Percentiles rank a stretch among this genome's conserved stretches.
Evolutionary conservation across 2,888 invertebrate species (phyloP).

Genomic region (Hyppa rectilinea): DNA sequence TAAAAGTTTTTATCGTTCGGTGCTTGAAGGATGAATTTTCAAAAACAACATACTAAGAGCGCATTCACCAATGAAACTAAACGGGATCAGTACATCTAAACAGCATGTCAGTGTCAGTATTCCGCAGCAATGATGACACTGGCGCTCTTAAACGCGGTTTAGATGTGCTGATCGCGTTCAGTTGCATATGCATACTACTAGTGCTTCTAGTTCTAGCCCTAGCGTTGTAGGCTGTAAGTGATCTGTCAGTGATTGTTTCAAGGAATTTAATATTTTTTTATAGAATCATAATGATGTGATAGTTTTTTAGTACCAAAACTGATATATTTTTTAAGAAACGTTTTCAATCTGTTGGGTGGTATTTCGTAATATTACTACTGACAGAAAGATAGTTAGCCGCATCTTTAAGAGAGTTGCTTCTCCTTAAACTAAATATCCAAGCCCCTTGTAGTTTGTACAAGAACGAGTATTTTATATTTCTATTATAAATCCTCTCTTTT

Average conservation of each 20-base stretch:
- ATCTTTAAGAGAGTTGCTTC: not conserved
- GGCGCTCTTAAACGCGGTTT: no score
- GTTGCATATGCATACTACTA: no score
- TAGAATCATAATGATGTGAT: not conserved
- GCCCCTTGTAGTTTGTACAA: not conserved
- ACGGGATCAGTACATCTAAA: no score
- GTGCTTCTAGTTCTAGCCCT: not conserved
- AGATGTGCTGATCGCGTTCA: no score
- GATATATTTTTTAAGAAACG: not conserved
- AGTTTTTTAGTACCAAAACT: not conserved
- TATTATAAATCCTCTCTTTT: conserved; percentile 6
- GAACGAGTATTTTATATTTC: not conserved
- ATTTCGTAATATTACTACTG: not conserved
- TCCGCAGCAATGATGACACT: no score
- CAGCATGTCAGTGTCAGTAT: no score
- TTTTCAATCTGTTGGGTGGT: no score
- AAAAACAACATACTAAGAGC: no score
- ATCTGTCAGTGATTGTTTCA: not conserved
- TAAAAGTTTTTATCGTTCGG: no score
- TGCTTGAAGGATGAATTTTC: not conserved
- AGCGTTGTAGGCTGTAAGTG: not conserved
- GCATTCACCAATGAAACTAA: no score
- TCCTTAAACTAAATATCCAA: not conserved
- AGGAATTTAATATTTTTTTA: not conserved
- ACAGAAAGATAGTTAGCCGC: not conserved